Conservation (phyloP, 2,888 invertebrate species). For the Tetragonisca angustula region DNA sequence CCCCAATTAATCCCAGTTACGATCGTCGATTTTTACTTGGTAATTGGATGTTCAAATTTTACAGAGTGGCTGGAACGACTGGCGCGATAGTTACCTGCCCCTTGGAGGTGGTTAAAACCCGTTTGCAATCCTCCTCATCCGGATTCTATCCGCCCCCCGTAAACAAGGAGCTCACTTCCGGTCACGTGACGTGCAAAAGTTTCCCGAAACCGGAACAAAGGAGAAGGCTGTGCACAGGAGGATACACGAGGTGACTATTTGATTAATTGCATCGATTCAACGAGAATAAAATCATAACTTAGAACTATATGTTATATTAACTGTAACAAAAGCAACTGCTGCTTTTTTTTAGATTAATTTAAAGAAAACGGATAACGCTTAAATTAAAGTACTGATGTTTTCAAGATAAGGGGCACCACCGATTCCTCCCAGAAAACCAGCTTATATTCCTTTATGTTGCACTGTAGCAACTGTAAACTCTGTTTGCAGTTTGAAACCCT, state of each 20-base stretch:
- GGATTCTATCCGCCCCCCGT: conserved; percentile 83
- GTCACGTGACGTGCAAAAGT: conserved; percentile 86
- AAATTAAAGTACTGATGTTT: neutral
- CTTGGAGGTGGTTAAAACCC: conserved; percentile 98
- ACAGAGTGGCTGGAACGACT: conserved; percentile 97
- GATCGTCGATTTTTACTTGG: neutral
- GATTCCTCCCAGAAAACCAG: neutral
- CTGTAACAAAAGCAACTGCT: neutral
- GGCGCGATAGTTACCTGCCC: conserved; percentile 99
- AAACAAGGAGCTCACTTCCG: conserved; percentile 80
- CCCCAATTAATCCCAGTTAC: neutral
- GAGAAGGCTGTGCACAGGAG: conserved; percentile 89
- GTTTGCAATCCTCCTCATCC: conserved; percentile 96
- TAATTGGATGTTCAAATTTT: neutral
- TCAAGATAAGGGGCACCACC: neutral
- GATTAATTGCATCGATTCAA: neutral
- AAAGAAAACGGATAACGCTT: too few species aligned
- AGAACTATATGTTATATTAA: too few species aligned
- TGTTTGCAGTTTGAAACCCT: neutral
- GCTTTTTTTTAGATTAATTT: neutral
- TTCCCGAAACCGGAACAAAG: conserved; percentile 87
- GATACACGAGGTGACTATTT: conserved; percentile 76
- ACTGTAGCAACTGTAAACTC: neutral
- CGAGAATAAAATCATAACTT: too few species aligned
- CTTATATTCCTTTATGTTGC: neutral